phyloP scores from a whole-genome alignment of 2,113 vertebrate species.

The Oreochromis spilurus region DNA sequence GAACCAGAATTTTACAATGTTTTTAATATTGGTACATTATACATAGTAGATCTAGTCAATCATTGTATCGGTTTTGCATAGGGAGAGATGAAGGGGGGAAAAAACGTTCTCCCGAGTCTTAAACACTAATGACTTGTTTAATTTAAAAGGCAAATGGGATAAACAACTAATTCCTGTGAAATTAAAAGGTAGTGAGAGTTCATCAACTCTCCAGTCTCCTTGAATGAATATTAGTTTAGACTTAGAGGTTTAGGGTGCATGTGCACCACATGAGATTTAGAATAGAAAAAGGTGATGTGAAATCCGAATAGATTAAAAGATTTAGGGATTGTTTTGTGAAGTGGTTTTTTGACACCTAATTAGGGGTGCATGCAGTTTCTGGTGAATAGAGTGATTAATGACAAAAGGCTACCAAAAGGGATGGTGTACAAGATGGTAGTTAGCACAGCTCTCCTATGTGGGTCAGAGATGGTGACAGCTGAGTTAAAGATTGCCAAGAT shows the following conservation, averaged over 20 bases:
- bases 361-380: neutral
- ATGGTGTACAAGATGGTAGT: neutral
- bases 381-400: neutral
- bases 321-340: neutral
- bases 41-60: neutral
- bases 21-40: neutral
- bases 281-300: neutral
- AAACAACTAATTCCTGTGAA: constrained; percentile 6
- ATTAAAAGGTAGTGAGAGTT: neutral
- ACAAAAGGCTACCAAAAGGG: neutral
- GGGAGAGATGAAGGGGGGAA: neutral
- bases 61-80: neutral
- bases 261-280: neutral
- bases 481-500: neutral
- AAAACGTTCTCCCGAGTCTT: neutral
- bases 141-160: constrained; percentile 6
- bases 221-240: neutral
- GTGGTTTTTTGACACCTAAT: neutral
- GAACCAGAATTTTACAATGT: neutral
- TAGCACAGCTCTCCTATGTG: neutral
- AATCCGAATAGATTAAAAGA: neutral
- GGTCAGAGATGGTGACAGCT: neutral
- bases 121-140: neutral
- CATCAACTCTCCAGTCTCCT: neutral
- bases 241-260: neutral